Conservation (phyloP, 2,113 vertebrate species). For the Brachirus orientalis region DNA sequence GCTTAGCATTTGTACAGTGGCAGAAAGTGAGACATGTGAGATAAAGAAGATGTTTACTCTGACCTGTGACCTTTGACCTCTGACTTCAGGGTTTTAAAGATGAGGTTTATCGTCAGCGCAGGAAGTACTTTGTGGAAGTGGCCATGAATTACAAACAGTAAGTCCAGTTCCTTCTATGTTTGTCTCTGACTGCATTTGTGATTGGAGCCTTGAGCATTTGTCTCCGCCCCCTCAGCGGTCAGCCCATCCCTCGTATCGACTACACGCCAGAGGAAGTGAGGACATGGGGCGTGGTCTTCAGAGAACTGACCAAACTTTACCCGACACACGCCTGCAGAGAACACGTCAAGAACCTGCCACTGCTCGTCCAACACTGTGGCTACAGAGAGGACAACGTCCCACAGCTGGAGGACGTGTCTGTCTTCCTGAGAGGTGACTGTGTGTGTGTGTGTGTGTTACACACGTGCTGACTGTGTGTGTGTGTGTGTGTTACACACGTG, state of each 20-base stretch:
- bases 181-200: not conserved
- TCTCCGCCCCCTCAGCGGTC: constrained; percentile 81
- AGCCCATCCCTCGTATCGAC: constrained; percentile 92
- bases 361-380: constrained; percentile 92
- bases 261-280: constrained; percentile 92
- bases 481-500: not conserved
- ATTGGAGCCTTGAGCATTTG: not conserved
- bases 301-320: constrained; percentile 94
- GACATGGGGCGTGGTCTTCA: constrained; percentile 95
- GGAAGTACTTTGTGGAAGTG: constrained; percentile 98
- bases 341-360: constrained; percentile 94
- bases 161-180: constrained; percentile 42
- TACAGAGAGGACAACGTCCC: constrained; percentile 96
- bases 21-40: too few species aligned
- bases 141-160: constrained; percentile 99
- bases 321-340: constrained; percentile 96
- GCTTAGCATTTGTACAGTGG: too few species aligned
- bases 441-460: not conserved
- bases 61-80: constrained; percentile 18
- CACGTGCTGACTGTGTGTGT: not conserved
- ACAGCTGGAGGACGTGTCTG: constrained; percentile 93
- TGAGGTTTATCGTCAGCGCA: constrained; percentile 94
- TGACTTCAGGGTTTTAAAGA: constrained; percentile 94
- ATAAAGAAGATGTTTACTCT: too few species aligned
- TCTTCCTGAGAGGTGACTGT: constrained; percentile 91